These are phyloP conservation scores for Nanger granti DNA, from an alignment of 2,113 vertebrate species.

Conservation along the genomic window DNA sequence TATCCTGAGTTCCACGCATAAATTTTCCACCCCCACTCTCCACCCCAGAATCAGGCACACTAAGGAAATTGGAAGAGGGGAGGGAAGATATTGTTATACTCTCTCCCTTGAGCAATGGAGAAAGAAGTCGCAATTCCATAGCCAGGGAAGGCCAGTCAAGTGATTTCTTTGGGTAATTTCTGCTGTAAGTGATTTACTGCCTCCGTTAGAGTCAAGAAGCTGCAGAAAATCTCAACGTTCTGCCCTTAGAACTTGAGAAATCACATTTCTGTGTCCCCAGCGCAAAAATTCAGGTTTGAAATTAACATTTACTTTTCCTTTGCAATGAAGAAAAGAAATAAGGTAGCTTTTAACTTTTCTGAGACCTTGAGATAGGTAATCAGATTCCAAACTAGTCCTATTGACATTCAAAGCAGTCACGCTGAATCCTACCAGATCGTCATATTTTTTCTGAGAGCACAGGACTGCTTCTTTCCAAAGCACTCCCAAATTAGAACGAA, in stretches of 20 bases:
- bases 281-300: constrained; percentile 8
- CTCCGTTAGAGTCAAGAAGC: not conserved
- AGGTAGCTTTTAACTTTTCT: not conserved
- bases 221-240: not conserved
- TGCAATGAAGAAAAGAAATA: not conserved
- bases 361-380: not conserved
- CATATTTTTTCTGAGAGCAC: not conserved
- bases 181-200: not conserved
- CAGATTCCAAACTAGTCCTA: not conserved
- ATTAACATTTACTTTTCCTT: not conserved
- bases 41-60: not conserved
- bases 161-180: not conserved
- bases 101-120: not conserved
- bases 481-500: not conserved
- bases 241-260: not conserved
- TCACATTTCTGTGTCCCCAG: not conserved
- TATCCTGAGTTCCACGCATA: not conserved
- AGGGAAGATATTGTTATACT: not conserved
- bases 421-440: not conserved
- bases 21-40: not conserved
- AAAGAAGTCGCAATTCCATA: not conserved
- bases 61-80: not conserved
- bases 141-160: not conserved
- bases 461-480: not conserved
- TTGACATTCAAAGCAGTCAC: not conserved